Evolutionary conservation across 2,888 invertebrate genomes (phyloP), one percentile per base, ranked within the genome.

Genomic region (Drosophila sordidula): DNA sequence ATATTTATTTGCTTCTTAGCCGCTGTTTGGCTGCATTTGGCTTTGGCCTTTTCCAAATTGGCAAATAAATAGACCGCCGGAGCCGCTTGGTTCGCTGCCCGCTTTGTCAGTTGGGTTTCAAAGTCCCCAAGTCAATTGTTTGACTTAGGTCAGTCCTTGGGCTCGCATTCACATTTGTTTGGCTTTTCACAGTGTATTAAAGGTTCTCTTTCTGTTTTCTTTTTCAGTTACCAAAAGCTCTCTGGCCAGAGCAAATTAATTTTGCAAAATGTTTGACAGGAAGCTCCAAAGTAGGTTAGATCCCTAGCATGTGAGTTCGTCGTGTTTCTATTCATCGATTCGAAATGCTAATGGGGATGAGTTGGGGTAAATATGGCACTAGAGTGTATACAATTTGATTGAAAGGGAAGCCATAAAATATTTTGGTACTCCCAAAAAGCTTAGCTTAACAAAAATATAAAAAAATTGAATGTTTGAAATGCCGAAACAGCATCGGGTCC

Each of bases 1-100:
- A 83, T 89, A 85, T 89, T 87, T 89, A 89, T 87, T 89, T 89
- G 87, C 62, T 67, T 56, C 81, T 84, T 77, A 87, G 84, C 67
- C 61, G 46, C 49, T 65, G 63, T 54, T 61, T 46, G 39, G 36
- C 36, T 55, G 34, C 52, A 18, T 47, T 47, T 14, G 22, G 12
- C 9, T 75, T 65, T 64, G 44, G 76, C 80, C 75, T 75, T 74
- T 81, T 75, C 58, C 81, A 80, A 89, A 89, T 83, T 83, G 89
- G 74, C 89, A 89, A 83, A 87, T 89, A 87, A 82, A 89, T 89
- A 75, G 87, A 80, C 63, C 14, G 18, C 34, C 42, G 47, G 41
- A 49, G 34, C 55, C 34, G 36, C 52, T 34, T 41, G 58, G 18
- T 62, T 29, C 56, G 32, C 63, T 64, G 55, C 54, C 64, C 68